phyloP scores from a whole-genome alignment of 2,888 invertebrate genomes.

The Lasioglossum figueresi region DNA sequence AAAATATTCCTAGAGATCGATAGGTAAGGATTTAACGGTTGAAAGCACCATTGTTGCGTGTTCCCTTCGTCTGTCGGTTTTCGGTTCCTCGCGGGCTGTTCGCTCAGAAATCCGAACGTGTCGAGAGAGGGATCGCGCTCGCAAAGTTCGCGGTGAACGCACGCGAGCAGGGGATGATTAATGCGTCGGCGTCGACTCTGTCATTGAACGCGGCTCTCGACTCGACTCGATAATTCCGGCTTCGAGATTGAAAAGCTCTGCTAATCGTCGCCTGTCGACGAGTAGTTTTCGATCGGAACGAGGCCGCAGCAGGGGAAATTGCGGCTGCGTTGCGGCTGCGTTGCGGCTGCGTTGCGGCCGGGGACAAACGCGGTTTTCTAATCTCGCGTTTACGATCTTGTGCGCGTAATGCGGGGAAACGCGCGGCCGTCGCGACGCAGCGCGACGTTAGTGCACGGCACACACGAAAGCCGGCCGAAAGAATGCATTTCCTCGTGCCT shows the following conservation, averaged over 20 bases:
- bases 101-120: not conserved
- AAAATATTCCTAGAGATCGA: slow-evolving; percentile 1
- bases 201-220: not conserved
- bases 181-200: not conserved
- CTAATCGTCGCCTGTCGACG: not conserved
- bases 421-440: slow-evolving; percentile 14
- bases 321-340: not conserved
- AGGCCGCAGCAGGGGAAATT: not conserved
- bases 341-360: not conserved
- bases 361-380: slow-evolving; percentile 14
- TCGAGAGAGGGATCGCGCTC: slow-evolving; percentile 3
- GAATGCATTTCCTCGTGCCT: slow-evolving; percentile 69
- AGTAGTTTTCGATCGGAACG: not conserved
- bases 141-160: slow-evolving; percentile 2
- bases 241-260: not conserved
- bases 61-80: not conserved
- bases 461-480: slow-evolving; percentile 45
- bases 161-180: slow-evolving; percentile 19
- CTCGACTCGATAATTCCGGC: not conserved
- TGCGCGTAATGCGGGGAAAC: slow-evolving; percentile 5
- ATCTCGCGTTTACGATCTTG: not conserved
- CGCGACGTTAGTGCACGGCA: not conserved
- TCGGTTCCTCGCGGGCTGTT: not conserved
- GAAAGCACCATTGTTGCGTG: not conserved
- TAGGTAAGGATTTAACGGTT: not conserved